Evolutionary conservation across 2,113 vertebrate genomes (phyloP), one percentile per base, ranked within the genome.

Genomic region (Notechis scutatus): DNA sequence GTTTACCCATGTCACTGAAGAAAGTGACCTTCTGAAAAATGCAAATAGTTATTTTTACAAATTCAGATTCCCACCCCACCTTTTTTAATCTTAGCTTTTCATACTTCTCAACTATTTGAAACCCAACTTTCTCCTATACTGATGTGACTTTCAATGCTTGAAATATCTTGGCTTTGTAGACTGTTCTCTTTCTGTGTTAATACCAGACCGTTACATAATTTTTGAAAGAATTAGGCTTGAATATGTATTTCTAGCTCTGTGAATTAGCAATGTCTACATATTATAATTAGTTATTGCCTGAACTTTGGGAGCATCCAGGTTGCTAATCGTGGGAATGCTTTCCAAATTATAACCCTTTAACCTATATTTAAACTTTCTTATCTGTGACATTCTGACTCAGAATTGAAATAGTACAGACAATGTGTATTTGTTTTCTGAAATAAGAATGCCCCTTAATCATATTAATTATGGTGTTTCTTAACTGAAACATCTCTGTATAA

Each of bases 371-470:
- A 96, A 95, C 92, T 89, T 50, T 52, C 94, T 96, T 96, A 97
- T 96, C 96, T 42, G 87, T 0, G 2, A 29, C 94, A 96, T 95
- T 92, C 95, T 21, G 61, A 64, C 92, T 14, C 45, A 23, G 91
- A 94, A 94, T 85, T 90, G 81, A 93, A 86, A 86, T 86, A 87
- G 64, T 26, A 23, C 55, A 93, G 93, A 93, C 0, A 1, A 0
- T 95, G 93, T 96, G 94, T 93, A 90, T 88, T 92, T 91, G 94
- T 2, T 95, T 95, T 92, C 96, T 94, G 89, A 96, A 94, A 95
- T 96, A 94, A 95, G 93, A 96, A 94, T 93, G 89, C 89, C 96
- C 94, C 93, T 95, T 93, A 95, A 95, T 93, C 21, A 1, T 56
- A 86, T 86, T 95, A 95, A 57, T 94, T 95, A 2, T 11, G 52